Evolutionary conservation across 2,113 vertebrate genomes (phyloP), one percentile per base, ranked within the genome.

Genomic region (Amphilophus citrinellus): DNA sequence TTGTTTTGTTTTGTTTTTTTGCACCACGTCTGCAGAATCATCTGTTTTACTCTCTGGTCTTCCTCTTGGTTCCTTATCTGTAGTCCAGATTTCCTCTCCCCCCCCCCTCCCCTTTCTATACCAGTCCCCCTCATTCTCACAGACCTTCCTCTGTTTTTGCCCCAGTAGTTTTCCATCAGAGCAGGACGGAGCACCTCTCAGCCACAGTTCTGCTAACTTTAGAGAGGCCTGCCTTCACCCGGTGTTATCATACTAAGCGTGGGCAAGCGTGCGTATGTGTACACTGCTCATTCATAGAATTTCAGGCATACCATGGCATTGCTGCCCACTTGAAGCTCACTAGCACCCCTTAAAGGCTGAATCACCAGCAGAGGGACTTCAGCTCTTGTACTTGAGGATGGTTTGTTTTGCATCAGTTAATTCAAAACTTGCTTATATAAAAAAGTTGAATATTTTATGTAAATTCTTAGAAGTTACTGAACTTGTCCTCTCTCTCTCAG

Each of bases 11-110:
- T 37, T 37, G 3, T 27, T 30, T 2, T 18, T 39, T 66, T 20
- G 56, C 73, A 11, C 71, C 68, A 57, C 37, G 27, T 81, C 39
- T 63, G 58, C 68, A 22, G 59, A 53, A 47, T 71, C 65, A 86
- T 81, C 85, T 88, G 82, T 89, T 90, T 88, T 90, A 50, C 88
- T 86, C 87, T 84, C 76, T 77, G 63, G 88, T 95, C 93, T 92
- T 94, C 94, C 93, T 92, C 87, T 90, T 14, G 37, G 78, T 79
- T 92, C 85, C 94, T 95, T 96, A 95, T 96, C 95, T 90, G 78
- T 73, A 75, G 85, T 87, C 90, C 94, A 95, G 94, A 96, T 94
- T 96, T 96, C 95, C 95, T 94, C 75, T 63, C 82, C 75, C 79
- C 78, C 73, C 80, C 53, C 57, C 62, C 68, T 77, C 80, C 37